Conservation (phyloP, 64 coral and sea anemone species). For the Dendrophyllia cribrosa region DNA sequence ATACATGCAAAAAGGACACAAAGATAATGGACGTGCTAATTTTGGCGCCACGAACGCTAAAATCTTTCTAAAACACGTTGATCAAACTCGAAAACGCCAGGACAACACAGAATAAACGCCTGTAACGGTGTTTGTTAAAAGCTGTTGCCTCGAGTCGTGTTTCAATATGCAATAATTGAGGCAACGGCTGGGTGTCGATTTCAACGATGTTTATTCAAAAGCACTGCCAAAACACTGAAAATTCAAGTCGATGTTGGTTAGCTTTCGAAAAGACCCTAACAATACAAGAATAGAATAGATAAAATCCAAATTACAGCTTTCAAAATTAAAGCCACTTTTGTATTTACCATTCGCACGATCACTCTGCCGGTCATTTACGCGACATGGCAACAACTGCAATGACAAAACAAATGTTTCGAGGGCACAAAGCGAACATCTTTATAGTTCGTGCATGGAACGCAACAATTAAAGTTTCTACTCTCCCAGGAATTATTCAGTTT, state of each 20-base stretch:
- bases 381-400: conserved; percentile 23
- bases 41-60: background rate
- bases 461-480: conserved; percentile 1
- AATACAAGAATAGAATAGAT: background rate
- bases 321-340: background rate
- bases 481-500: background rate
- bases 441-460: background rate
- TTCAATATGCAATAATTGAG: conserved; percentile 48
- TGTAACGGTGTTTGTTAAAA: conserved; percentile 37
- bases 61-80: background rate
- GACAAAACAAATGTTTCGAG: conserved; percentile 13
- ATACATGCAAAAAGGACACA: background rate
- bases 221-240: background rate
- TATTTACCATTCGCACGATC: background rate
- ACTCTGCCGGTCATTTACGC: conserved; percentile 27
- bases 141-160: conserved; percentile 5
- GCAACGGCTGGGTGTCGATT: conserved; percentile 39
- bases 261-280: background rate
- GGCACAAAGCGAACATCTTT: background rate
- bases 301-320: background rate
- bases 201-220: conserved; percentile 19
- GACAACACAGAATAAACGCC: background rate
- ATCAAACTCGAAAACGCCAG: background rate
- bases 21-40: conserved; percentile 1
- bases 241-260: background rate